Evolutionary conservation across 2,888 invertebrate species (phyloP).

Genomic region (Cheilosia soror): DNA sequence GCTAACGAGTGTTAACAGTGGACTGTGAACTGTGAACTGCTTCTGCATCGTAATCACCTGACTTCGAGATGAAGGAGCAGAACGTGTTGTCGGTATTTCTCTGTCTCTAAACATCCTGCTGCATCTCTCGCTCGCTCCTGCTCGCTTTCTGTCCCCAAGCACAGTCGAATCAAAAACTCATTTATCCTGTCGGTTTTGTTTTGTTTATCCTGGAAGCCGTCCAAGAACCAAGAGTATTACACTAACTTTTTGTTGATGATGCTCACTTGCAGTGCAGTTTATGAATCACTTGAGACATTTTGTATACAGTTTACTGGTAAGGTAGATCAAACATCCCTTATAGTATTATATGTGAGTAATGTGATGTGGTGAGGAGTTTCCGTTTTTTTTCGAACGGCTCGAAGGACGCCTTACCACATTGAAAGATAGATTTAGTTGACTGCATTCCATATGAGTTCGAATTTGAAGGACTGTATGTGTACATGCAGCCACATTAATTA

Average conservation of each 20-base stretch:
- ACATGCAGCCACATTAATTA: not conserved
- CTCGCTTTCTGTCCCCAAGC: not conserved
- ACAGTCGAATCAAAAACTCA: slow-evolving; percentile 65
- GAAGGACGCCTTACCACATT: slow-evolving; percentile 30
- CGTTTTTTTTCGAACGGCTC: not conserved
- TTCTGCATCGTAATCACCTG: slow-evolving; percentile 61
- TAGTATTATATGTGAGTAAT: slow-evolving; percentile 2
- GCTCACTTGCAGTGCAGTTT: slow-evolving; percentile 46
- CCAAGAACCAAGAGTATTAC: slow-evolving; percentile 52
- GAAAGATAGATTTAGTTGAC: slow-evolving; percentile 27
- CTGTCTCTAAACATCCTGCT: too few species aligned
- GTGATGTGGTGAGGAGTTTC: not conserved
- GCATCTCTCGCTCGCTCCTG: too few species aligned
- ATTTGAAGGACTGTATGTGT: slow-evolving; percentile 28
- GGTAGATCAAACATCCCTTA: slow-evolving; percentile 44
- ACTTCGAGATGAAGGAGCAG: not conserved
- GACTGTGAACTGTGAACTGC: slow-evolving; percentile 1
- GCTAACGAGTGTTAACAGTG: slow-evolving; percentile 54
- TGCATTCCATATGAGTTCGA: slow-evolving; percentile 27
- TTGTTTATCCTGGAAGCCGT: slow-evolving; percentile 54
- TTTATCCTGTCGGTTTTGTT: slow-evolving; percentile 54
- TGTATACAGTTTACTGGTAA: not conserved
- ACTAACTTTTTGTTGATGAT: slow-evolving; percentile 59
- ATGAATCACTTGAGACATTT: slow-evolving; percentile 69
- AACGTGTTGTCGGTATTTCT: not conserved